A percentile compares a stretch with the other conserved stretches of the same genome.
phyloP scores from a whole-genome alignment of 2,888 invertebrate species.

The Taenaris catops region DNA sequence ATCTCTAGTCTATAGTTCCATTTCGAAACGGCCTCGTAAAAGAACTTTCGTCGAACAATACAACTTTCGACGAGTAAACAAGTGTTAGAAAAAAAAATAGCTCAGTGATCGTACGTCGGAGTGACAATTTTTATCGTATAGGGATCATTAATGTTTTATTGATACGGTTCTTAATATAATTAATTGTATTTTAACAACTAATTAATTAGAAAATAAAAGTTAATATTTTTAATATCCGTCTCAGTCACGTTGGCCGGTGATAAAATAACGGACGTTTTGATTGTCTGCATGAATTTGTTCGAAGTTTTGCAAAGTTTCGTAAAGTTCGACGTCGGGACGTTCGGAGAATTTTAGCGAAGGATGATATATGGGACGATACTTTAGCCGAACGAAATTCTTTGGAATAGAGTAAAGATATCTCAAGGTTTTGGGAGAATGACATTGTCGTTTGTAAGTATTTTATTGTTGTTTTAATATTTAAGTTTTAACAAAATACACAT shows the following conservation, averaged over 20 bases:
- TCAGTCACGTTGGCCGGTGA: constrained; percentile 8
- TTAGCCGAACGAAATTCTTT: constrained; percentile 32
- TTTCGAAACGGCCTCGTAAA: constrained; percentile 38
- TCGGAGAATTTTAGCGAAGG: constrained; percentile 29
- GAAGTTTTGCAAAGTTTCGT: constrained; percentile 31
- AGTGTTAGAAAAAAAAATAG: constrained; percentile 18
- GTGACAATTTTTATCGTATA: constrained; percentile 14
- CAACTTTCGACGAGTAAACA: constrained; percentile 29
- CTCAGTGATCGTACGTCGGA: constrained; percentile 1
- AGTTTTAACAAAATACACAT: background rate
- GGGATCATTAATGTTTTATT: constrained; percentile 16
- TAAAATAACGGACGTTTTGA: constrained; percentile 20
- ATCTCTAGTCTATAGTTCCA: constrained; percentile 53
- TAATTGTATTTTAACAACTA: constrained; percentile 14
- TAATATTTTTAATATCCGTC: constrained; percentile 4
- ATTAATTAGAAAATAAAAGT: constrained; percentile 18
- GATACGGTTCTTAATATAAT: constrained; percentile 19
- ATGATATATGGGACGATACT: constrained; percentile 34
- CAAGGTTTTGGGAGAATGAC: constrained; percentile 68
- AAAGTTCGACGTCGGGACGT: constrained; percentile 26
- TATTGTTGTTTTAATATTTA: background rate
- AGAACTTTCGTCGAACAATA: constrained; percentile 42
- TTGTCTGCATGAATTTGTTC: constrained; percentile 14
- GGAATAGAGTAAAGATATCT: constrained; percentile 43
- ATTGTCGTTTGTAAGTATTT: constrained; percentile 73